Percentiles rank a stretch among this genome's conserved stretches.
Evolutionary conservation across 2,113 vertebrate species (phyloP).

Genomic region (Lutjanus erythropterus): DNA sequence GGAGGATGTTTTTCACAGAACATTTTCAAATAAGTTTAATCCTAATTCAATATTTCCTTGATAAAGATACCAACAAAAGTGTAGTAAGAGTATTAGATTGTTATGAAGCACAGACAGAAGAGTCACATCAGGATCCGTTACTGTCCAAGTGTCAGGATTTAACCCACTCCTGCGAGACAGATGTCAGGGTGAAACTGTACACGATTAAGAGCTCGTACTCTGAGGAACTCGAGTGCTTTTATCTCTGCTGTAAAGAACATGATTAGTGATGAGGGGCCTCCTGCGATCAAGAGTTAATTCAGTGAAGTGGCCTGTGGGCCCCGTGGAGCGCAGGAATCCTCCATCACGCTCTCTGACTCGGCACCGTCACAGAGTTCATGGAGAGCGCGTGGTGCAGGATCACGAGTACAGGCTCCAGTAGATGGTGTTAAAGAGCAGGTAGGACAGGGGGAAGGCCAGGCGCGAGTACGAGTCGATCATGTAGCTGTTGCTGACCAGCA

Average conservation of each 20-base stretch:
- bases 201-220: neutral
- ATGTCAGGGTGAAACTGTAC: neutral
- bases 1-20: neutral
- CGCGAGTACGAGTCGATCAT: constrained; percentile 94
- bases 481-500: constrained; percentile 92
- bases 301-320: neutral
- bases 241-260: neutral
- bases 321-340: neutral
- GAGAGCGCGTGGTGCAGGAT: neutral
- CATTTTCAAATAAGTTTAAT: neutral
- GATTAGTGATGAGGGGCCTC: neutral
- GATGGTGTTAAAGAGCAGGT: constrained; percentile 93
- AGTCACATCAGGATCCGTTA: neutral
- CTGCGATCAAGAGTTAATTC: constrained; percentile 4
- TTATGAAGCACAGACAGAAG: neutral
- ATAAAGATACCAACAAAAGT: neutral
- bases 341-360: constrained; percentile 1
- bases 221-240: constrained; percentile 21
- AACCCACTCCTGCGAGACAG: neutral
- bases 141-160: neutral
- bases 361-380: neutral
- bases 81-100: neutral
- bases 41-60: constrained; percentile 1
- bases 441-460: constrained; percentile 91
- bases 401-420: constrained; percentile 94